Base-by-base conservation (phyloP, 1,140 invertebrate genomes). In the Heterodera schachtii region DNA sequence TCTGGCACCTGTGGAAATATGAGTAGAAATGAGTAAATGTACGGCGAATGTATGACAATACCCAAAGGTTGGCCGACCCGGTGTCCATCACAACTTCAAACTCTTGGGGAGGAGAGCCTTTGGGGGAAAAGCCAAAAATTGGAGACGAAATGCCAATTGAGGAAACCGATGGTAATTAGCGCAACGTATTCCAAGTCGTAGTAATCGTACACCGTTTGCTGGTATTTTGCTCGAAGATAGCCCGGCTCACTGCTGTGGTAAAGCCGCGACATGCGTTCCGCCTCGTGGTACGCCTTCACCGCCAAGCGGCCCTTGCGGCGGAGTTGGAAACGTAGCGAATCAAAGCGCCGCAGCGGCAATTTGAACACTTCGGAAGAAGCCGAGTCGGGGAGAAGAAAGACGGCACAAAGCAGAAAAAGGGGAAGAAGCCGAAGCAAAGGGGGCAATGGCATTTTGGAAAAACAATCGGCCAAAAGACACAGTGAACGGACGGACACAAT, bases 51-150 rank as follows among this genome's bases (percentile, higher is more conserved):
- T 3, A n/a, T 21, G 66, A 43, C 6, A 11, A 57, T 57, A 43
- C 44, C 81, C 81, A 82, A 69, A 82, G 75, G 60, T 82, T 82
- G 16, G 81, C 41, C 57, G 80, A 82, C 52, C 82, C 81, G 7
- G 81, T 83, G 70, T 83, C 81, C 71, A 83, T 49, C 66, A 71
- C 69, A 19, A 83, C 71, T 16, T 31, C 57, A 44, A 83, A 83
- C 70, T 73, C 46, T 31, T 83, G 81, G 41, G 47, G 52, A 21
- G 81, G 81, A 3, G 81, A 83, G 3, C 81, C 81, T 82, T 43
- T 19, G 57, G 19, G 49, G 49, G 6, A 52, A 64, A 64, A 64
- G 57, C 57, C 57, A 4, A 52, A 52, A 52, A 16, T 64, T 3
- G 16, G 19, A 64, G 16, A 64, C 13, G 13, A 19, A 64, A 64